Percentiles rank a stretch among this genome's conserved stretches.
Evolutionary conservation across 2,113 vertebrate species (phyloP).

Genomic region (Psophia crepitans): DNA sequence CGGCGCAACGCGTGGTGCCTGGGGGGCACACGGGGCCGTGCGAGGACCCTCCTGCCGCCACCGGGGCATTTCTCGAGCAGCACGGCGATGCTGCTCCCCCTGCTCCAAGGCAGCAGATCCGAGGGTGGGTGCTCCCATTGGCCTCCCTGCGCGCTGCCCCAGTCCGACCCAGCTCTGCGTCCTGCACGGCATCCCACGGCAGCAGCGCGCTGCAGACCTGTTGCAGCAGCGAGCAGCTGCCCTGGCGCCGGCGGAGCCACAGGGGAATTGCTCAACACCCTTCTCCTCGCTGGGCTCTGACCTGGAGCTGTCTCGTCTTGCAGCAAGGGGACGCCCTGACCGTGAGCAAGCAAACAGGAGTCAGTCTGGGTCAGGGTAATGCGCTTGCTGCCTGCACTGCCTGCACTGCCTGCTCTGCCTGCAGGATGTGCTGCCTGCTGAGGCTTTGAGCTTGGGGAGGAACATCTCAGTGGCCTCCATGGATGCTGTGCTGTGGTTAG

Average conservation of each 20-base stretch:
- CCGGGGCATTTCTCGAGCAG: not conserved
- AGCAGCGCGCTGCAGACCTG: not conserved
- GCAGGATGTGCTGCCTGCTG: not conserved
- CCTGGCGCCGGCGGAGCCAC: not conserved
- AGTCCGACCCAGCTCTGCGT: accelerated
- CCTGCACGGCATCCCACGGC: not conserved
- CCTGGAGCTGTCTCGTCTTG: not conserved
- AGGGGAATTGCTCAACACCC: not conserved
- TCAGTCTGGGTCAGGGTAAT: not conserved
- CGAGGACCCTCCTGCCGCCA: not conserved
- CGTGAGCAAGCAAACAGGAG: not conserved
- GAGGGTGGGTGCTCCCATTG: accelerated
- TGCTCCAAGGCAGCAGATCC: not conserved
- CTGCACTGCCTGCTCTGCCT: not conserved
- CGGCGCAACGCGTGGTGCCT: accelerated
- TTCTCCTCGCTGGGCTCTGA: not conserved
- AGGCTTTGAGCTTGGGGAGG: not conserved
- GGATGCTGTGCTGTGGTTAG: not conserved
- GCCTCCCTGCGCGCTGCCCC: not conserved
- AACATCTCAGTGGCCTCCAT: not conserved
- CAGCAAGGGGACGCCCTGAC: not conserved
- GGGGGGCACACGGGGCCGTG: not conserved
- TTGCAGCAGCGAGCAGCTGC: not conserved
- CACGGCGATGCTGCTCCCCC: not conserved
- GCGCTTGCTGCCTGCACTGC: not conserved